phyloP scores from a whole-genome alignment of 2,113 vertebrate species.

The Columba janthina region DNA sequence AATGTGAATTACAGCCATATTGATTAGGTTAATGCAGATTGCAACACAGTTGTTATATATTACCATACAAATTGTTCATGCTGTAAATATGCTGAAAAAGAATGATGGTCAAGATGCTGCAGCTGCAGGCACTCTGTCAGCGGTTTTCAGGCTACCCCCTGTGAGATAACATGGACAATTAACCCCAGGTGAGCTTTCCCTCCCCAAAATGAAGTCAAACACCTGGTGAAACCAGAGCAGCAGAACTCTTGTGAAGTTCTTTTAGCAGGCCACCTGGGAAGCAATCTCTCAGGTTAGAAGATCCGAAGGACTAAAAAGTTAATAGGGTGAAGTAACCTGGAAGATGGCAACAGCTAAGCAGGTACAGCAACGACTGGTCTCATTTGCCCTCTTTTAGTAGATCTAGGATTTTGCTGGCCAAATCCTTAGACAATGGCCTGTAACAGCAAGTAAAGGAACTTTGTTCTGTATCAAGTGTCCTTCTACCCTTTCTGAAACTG shows the following conservation, averaged over 20 bases:
- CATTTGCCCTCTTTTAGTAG: neutral
- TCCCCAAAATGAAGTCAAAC: neutral
- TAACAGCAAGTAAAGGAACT: neutral
- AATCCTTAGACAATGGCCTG: neutral
- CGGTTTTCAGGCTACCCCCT: neutral
- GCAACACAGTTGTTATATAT: slow-evolving; percentile 16
- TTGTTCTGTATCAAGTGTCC: neutral
- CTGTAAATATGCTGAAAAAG: neutral
- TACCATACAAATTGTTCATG: neutral
- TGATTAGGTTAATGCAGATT: slow-evolving; percentile 45
- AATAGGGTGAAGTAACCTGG: neutral
- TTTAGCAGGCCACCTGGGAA: neutral
- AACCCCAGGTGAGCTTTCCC: neutral
- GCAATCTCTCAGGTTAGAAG: neutral
- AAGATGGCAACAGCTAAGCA: neutral
- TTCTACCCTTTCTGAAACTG: neutral
- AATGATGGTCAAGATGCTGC: neutral
- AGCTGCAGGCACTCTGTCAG: neutral
- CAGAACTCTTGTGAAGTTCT: neutral
- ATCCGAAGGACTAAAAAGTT: neutral
- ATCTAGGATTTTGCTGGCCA: neutral
- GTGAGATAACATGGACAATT: neutral
- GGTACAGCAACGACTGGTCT: neutral
- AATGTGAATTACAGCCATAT: slow-evolving; percentile 45
- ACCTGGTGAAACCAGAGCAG: neutral